Percentiles rank a stretch among this genome's conserved stretches.
phyloP scores from a whole-genome alignment of 2,113 vertebrate genomes.

The Nettapus auritus region DNA sequence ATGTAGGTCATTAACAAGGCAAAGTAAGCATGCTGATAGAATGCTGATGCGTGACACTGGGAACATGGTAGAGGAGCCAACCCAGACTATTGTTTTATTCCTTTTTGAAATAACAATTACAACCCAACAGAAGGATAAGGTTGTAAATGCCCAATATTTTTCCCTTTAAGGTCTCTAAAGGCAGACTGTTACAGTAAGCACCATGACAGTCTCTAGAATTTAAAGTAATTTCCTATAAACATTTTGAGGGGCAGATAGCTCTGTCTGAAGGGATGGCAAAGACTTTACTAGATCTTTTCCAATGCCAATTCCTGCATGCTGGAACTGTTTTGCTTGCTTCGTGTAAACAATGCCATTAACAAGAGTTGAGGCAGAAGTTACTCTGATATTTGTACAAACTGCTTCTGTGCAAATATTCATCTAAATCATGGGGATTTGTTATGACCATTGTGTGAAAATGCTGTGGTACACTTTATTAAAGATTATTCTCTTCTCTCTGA shows the following conservation, averaged over 20 bases:
- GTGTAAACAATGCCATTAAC: neutral
- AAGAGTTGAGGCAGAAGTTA: neutral
- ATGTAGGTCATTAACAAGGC: neutral
- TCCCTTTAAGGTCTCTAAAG: neutral
- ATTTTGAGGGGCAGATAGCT: neutral
- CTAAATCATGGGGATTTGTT: neutral
- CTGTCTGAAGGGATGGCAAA: neutral
- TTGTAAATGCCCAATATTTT: neutral
- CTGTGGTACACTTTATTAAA: neutral
- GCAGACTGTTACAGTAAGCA: neutral
- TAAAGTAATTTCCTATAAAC: neutral
- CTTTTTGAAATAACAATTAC: neutral
- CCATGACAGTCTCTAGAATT: neutral
- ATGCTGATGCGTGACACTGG: neutral
- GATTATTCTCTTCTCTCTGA: neutral
- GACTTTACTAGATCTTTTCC: neutral
- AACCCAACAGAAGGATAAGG: neutral
- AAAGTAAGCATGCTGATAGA: neutral
- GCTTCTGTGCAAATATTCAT: neutral
- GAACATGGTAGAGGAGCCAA: neutral
- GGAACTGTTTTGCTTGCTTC: neutral
- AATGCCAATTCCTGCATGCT: neutral
- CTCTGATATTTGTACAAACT: neutral
- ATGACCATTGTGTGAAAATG: neutral
- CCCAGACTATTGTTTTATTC: neutral